Percentiles rank a stretch among this genome's conserved stretches.
Conservation (phyloP, 2,888 invertebrate genomes). For the Omphaloscelis lunosa region DNA sequence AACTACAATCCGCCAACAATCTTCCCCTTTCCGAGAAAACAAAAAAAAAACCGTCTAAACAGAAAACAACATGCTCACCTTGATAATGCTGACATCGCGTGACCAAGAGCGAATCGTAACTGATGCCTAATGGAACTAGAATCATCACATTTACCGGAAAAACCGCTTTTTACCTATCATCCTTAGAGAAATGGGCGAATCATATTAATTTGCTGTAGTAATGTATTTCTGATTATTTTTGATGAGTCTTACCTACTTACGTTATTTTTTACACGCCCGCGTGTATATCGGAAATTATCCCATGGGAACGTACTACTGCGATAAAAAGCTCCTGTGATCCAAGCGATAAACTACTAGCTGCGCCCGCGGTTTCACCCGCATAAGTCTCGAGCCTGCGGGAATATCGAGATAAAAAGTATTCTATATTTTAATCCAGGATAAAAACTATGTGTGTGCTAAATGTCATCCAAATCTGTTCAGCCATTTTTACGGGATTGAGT, state of each 20-base stretch:
- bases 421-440: no score
- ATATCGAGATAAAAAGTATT: no score
- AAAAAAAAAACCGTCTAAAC: conserved; percentile 56
- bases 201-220: conserved; percentile 78
- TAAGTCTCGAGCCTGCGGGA: no score
- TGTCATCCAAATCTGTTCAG: no score
- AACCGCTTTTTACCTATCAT: conserved; percentile 85
- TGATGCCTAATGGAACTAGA: conserved; percentile 87
- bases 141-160: conserved; percentile 87
- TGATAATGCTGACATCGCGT: conserved; percentile 89
- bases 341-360: no score
- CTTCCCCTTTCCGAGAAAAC: conserved; percentile 26
- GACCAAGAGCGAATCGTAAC: conserved; percentile 86
- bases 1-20: conserved; percentile 45
- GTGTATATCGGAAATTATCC: no score
- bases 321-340: no score
- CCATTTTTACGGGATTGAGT: no score
- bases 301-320: no score
- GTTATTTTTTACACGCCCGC: conserved; percentile 17
- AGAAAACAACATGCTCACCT: conserved; percentile 76
- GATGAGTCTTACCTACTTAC: conserved; percentile 35
- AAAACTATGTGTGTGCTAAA: no score
- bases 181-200: conserved; percentile 79
- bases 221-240: conserved; percentile 81
- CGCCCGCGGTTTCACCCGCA: no score